A percentile compares a stretch with the other conserved stretches of the same genome.
phyloP scores from a whole-genome alignment of 2,888 invertebrate genomes.

The Acanthoscelides obtectus region DNA sequence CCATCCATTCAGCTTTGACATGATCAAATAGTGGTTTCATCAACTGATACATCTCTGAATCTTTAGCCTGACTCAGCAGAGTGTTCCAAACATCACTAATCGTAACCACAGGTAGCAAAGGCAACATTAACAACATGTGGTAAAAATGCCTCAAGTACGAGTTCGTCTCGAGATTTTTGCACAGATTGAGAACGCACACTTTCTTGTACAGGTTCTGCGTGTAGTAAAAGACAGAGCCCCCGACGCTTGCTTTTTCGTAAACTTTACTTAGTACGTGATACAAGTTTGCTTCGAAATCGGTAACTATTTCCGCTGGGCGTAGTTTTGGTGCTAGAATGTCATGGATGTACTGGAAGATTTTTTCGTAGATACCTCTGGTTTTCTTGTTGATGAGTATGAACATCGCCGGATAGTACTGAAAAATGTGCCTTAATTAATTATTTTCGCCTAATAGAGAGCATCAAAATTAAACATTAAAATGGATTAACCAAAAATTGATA shows the following conservation, averaged over 20 bases:
- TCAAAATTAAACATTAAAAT: too few species aligned
- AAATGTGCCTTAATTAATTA: too few species aligned
- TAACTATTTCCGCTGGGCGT: constrained; percentile 41
- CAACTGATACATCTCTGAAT: constrained; percentile 29
- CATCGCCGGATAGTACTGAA: constrained; percentile 42
- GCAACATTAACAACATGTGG: constrained; percentile 44
- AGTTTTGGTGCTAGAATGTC: constrained; percentile 37
- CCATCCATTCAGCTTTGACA: constrained; percentile 37
- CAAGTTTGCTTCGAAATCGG: constrained; percentile 41
- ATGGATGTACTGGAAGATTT: constrained; percentile 37
- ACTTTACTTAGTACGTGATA: constrained; percentile 42
- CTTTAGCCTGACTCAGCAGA: constrained; percentile 38
- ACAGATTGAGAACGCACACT: constrained; percentile 37
- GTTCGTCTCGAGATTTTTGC: constrained; percentile 39
- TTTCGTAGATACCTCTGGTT: constrained; percentile 38
- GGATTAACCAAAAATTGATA: too few species aligned
- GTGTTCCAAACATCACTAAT: constrained; percentile 40
- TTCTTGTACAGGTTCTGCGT: constrained; percentile 44
- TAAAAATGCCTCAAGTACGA: constrained; percentile 41
- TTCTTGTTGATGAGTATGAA: constrained; percentile 38
- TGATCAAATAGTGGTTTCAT: constrained; percentile 35
- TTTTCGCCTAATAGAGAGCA: too few species aligned
- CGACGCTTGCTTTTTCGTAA: constrained; percentile 40
- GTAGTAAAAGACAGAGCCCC: constrained; percentile 43
- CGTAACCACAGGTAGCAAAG: constrained; percentile 42